Percentiles rank a stretch among this genome's conserved stretches.
These are phyloP conservation scores for Dermatemys mawii DNA, from an alignment of 2,113 vertebrate genomes.

Conservation along the genomic window DNA sequence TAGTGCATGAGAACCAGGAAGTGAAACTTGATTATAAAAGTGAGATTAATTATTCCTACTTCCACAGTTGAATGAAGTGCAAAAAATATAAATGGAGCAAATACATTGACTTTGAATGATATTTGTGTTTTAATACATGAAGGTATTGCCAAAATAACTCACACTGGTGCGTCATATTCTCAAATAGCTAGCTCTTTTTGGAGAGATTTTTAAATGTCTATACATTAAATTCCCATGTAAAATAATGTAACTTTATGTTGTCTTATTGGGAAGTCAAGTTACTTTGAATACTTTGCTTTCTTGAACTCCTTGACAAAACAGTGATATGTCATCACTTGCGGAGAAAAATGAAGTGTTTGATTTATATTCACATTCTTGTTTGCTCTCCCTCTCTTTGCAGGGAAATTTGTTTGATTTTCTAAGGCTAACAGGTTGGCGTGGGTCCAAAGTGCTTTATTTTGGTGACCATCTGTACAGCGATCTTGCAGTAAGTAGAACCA, in stretches of 20 bases:
- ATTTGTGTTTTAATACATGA: not conserved
- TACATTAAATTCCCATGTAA: not conserved
- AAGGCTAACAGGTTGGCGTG: constrained; percentile 92
- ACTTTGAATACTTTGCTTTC: not conserved
- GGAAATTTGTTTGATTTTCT: constrained; percentile 96
- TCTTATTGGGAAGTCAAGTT: not conserved
- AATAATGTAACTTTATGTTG: not conserved
- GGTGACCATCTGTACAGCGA: constrained; percentile 98
- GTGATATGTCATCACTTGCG: not conserved
- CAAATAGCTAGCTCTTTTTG: not conserved
- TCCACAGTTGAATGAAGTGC: not conserved
- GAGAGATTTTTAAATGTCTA: not conserved
- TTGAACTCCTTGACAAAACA: not conserved
- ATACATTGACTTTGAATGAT: not conserved
- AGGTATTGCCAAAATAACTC: not conserved
- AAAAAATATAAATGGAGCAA: not conserved
- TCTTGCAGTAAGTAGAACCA: constrained; percentile 86
- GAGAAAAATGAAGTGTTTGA: not conserved
- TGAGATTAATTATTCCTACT: not conserved
- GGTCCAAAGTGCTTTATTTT: constrained; percentile 95
- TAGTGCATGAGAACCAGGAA: not conserved
- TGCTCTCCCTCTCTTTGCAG: constrained; percentile 67
- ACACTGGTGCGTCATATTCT: not conserved
- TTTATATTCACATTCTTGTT: not conserved
- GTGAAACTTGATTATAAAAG: not conserved